These are phyloP conservation scores for Tamandua tetradactyla DNA, from an alignment of 2,797 vertebrate species.

Conservation along the genomic window DNA sequence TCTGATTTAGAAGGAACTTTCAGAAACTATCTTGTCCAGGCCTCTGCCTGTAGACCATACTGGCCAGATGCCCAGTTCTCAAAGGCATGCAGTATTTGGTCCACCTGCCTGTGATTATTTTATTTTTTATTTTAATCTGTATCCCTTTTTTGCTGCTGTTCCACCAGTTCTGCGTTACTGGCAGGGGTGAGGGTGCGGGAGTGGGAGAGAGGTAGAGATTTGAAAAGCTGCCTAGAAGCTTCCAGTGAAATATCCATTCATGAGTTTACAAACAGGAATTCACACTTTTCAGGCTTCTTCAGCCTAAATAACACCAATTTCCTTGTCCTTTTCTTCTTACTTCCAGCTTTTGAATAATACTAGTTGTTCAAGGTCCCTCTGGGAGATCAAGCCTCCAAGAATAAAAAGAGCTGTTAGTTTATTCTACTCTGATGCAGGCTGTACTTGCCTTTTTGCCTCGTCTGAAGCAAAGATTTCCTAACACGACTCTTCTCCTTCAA, in stretches of 20 bases:
- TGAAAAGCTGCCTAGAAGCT: constrained; percentile 23
- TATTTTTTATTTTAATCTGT: constrained; percentile 28
- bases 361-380: not conserved
- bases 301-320: not conserved
- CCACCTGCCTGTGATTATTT: not conserved
- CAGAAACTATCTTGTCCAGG: not conserved
- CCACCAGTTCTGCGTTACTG: not conserved
- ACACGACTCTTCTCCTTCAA: not conserved
- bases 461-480: not conserved
- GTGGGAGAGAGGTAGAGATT: not conserved
- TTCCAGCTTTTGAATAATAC: constrained; percentile 15
- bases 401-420: not conserved
- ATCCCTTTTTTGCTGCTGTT: not conserved
- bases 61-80: not conserved
- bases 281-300: constrained; percentile 23
- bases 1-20: not conserved
- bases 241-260: not conserved
- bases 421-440: not conserved
- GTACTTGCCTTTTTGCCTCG: not conserved
- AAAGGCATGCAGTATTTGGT: not conserved
- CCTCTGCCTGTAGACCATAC: not conserved
- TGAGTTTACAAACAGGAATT: constrained; percentile 10
- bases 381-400: not conserved
- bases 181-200: no score
- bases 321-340: constrained; percentile 40